Percentiles rank a stretch among this genome's conserved stretches.
Conservation (phyloP, 2,797 vertebrate genomes). For the Manis pentadactyla region DNA sequence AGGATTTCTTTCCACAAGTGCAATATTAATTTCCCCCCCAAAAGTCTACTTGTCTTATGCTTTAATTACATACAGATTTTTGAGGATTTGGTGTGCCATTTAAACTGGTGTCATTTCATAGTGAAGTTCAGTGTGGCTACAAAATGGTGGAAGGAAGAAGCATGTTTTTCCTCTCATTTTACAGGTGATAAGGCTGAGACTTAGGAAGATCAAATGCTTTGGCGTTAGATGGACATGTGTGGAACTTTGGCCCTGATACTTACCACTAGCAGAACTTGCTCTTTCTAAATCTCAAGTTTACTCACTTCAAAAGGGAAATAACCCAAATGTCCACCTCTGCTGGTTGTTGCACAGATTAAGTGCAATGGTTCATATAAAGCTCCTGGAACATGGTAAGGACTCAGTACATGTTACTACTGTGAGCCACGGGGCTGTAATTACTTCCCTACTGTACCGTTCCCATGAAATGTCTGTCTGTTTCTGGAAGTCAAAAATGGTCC, state of each 20-base stretch:
- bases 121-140: neutral
- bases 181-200: neutral
- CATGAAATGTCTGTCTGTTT: neutral
- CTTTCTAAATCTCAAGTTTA: constrained; percentile 11
- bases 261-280: neutral
- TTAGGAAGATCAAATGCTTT: neutral
- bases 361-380: neutral
- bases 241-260: neutral
- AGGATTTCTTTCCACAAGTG: neutral
- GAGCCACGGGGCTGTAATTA: neutral
- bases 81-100: neutral
- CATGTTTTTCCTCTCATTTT: neutral
- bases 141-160: neutral
- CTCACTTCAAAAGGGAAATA: neutral
- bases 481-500: neutral
- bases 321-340: neutral
- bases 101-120: neutral
- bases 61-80: constrained; percentile 34
- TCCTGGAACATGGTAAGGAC: neutral
- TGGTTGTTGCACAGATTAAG: neutral
- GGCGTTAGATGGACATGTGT: neutral
- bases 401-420: neutral
- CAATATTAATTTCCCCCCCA: neutral
- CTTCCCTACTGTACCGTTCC: neutral
- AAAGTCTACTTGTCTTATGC: neutral